Evolutionary conservation across 2,113 vertebrate species (phyloP), one percentile per base, ranked within the genome.

Genomic region (Hippocampus barbouri): DNA sequence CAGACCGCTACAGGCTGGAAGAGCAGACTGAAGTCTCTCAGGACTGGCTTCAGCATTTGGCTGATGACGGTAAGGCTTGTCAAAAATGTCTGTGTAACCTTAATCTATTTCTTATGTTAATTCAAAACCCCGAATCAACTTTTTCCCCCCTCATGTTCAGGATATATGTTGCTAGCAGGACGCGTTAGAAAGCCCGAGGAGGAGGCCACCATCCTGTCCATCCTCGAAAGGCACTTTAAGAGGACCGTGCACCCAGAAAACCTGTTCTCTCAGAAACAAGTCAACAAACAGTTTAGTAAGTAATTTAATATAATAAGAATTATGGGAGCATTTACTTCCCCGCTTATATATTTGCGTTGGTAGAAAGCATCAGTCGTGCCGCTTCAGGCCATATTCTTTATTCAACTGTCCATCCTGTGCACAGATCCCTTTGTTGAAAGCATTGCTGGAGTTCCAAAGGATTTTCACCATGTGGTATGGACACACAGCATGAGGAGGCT

Each of bases 21-120:
- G 94, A 95, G 49, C 94, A 94, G 84, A 90, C 81, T 0, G 91
- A 94, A 49, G 76, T 90, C 51, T 92, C 94, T 0, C 95, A 91
- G 61, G 97, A 98, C 78, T 98, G 97, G 97, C 93, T 97, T 71
- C 96, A 97, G 78, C 95, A 98, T 86, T 86, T 99, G 72, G 96
- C 96, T 12, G 93, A 98, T n/a, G 96, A 99, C 54, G 97, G 97
- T 99, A 81, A 88, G 73, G 1, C 38, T 38, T 8, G 14, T 23
- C 53, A 2, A 27, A 62, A 40, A 63, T 63, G 27, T 18, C 25
- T 1, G 62, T 20, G 14, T 14, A n/a, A 0, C 20, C 3, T 3
- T 49, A 5, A 54, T 15, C 7, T 1, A 0, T 14, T 21, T 34
- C 18, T 23, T 1, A 4, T 45, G 61, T 21, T 5, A 11, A 5